Evolutionary conservation across 2,113 vertebrate genomes (phyloP).

Genomic region (Rhinolophus ferrumequinum): DNA sequence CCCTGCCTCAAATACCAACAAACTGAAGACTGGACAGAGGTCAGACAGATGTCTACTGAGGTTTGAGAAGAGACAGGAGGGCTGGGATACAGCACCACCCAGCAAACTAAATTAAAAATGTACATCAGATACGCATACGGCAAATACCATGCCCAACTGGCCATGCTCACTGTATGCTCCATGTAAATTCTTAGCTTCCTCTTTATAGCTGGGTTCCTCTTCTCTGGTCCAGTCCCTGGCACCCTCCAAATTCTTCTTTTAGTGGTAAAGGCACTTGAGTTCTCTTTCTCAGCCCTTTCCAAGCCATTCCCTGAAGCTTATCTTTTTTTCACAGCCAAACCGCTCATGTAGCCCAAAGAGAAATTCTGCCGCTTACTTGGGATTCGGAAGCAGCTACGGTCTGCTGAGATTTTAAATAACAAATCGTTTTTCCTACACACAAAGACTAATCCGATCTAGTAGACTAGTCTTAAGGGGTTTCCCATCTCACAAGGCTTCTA

Average conservation of each 20-base stretch:
- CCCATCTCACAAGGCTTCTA: background rate
- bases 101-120: background rate
- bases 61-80: background rate
- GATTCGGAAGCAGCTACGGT: background rate
- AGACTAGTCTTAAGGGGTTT: background rate
- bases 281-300: constrained; percentile 36
- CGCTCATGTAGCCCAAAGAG: constrained; percentile 30
- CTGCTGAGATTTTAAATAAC: constrained; percentile 55
- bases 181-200: background rate
- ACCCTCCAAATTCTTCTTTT: background rate
- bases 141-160: background rate
- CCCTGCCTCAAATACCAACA: background rate
- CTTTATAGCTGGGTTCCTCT: background rate
- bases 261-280: background rate
- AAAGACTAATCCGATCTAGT: background rate
- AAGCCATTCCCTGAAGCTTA: constrained; percentile 3
- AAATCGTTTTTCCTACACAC: constrained; percentile 29
- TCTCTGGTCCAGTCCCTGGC: background rate
- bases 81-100: too few species aligned
- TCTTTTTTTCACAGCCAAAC: constrained; percentile 37
- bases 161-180: too few species aligned
- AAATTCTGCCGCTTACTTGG: background rate
- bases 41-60: background rate
- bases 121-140: background rate
- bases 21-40: background rate